Evolutionary conservation across 2,888 invertebrate genomes (phyloP).

Genomic region (Boloria selene): DNA sequence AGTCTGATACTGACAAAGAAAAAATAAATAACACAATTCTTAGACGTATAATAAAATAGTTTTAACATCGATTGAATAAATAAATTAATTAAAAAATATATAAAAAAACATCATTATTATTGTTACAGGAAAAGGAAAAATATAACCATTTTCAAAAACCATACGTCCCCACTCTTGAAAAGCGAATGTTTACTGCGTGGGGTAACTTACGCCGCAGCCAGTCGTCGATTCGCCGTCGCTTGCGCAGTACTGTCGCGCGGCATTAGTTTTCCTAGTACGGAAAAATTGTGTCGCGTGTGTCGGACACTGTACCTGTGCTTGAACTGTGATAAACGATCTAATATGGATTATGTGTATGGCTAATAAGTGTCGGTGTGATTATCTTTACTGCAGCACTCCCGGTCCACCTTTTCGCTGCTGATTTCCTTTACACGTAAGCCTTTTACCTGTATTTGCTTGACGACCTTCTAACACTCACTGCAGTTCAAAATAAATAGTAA

Average conservation of each 20-base stretch:
- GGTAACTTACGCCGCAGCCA: conserved; percentile 55
- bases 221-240: conserved; percentile 70
- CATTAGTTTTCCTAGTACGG: conserved; percentile 69
- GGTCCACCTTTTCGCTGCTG: conserved; percentile 60
- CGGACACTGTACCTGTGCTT: conserved; percentile 39
- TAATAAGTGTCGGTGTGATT: conserved; percentile 67
- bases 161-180: conserved; percentile 66
- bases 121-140: conserved; percentile 33
- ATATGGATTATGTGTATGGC: conserved; percentile 78
- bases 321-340: conserved; percentile 40
- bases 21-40: no score
- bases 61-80: neutral
- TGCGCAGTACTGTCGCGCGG: conserved; percentile 72
- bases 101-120: conserved; percentile 13
- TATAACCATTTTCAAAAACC: conserved; percentile 43
- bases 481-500: conserved; percentile 23
- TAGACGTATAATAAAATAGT: neutral
- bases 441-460: conserved; percentile 16
- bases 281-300: conserved; percentile 79
- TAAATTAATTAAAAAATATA: neutral
- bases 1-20: no score
- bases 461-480: conserved; percentile 9
- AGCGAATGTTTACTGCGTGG: conserved; percentile 73
- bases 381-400: conserved; percentile 64
- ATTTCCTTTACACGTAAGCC: conserved; percentile 49